Evolutionary conservation across 2,888 invertebrate genomes (phyloP), one percentile per base, ranked within the genome.

Genomic region (Ferrisia virgata): DNA sequence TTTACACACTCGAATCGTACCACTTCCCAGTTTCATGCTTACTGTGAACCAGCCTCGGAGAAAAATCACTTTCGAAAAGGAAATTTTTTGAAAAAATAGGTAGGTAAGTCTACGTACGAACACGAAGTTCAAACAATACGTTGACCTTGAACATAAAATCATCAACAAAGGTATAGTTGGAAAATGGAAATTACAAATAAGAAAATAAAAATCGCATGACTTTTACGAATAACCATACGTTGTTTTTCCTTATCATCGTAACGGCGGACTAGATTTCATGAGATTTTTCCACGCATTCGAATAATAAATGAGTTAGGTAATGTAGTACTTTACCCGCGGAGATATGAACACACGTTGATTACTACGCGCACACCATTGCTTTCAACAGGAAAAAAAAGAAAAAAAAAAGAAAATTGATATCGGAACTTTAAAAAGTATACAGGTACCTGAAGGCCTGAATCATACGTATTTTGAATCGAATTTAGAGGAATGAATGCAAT

Each of bases 161-260:
- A 76, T 76, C 72, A 76, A 18, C 18, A 36, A 76, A 36, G 28
- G 33, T 33, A 36, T 11, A 76, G 18, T 76, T 31, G 72, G 31
- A 36, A 76, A 76, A 36, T 31, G 72, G 31, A 36, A 76, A 76
- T 76, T 76, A 76, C 72, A 36, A 18, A 76, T 76, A 76, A 76
- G 64, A 76, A 76, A 76, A 76, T 69, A 33, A 69, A 36, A 76
- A 76, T 76, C 72, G 72, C 72, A 76, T 76, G 72, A 76, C 72
- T 76, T 36, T 3, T 5, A 36, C 72, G 18, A 76, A 76, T 76
- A 76, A 76, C 72, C 72, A 76, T 76, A 76, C 36, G 72, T 76
- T 76, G 36, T 76, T 76, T 76, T 72, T 76, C n/a, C 25, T 28
- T 28, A 64, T 28, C 72, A 76, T 76, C n/a, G 31, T 36, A 76